These are phyloP conservation scores for Hydrocynus forskahlii DNA, from an alignment of 2,797 vertebrate species.

Conservation along the genomic window DNA sequence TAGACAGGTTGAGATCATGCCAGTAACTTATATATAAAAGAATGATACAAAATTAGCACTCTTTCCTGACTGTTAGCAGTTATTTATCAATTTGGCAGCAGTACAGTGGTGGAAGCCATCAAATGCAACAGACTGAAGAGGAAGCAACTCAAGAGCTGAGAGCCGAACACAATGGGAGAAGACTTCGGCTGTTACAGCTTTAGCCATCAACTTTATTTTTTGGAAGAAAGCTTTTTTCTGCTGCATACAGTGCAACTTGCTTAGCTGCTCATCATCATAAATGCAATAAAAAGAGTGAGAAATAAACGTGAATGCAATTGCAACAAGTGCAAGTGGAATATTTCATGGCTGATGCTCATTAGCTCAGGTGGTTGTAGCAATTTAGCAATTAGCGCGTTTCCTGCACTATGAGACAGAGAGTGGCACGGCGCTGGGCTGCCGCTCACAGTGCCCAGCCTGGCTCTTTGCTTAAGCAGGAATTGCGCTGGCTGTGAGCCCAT, in stretches of 20 bases:
- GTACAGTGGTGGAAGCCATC: no score
- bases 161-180: neutral
- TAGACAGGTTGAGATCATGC: neutral
- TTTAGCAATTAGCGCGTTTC: neutral
- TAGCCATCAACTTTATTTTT: no score
- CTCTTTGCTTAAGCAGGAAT: constrained; percentile 14
- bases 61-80: neutral
- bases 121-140: no score
- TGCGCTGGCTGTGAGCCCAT: constrained; percentile 43
- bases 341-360: constrained; percentile 6
- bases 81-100: no score
- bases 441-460: constrained; percentile 33
- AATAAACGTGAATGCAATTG: neutral
- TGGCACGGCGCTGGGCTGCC: constrained; percentile 17
- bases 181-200: no score
- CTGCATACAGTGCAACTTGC: no score
- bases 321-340: neutral
- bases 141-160: neutral
- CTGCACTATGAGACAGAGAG: constrained; percentile 12
- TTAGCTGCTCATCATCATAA: no score
- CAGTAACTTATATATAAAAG: neutral
- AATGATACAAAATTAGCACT: neutral
- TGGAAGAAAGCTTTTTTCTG: no score
- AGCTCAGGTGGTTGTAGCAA: neutral
- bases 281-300: neutral